Evolutionary conservation across 2,797 vertebrate genomes (phyloP), one percentile per base, ranked within the genome.

Genomic region (Ctenosaura bakeri): DNA sequence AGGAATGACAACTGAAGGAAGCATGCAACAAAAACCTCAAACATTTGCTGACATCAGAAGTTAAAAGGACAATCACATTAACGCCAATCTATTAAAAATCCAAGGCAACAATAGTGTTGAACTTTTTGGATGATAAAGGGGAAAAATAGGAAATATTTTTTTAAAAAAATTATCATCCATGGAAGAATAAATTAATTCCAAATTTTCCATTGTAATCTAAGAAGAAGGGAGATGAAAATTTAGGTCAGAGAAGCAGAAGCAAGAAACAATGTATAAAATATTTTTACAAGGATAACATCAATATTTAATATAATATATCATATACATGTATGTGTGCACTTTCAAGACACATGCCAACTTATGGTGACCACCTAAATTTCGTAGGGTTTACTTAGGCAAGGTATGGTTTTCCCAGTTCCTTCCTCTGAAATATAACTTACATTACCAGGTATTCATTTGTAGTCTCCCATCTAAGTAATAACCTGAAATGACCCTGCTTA

Each of bases 11-110:
- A 12, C 78, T 81, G 78, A 81, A 56, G n/a, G 14, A 88, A 74
- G 88, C 77, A 10, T 29, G 32, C 64, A 85, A 91, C 90, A n/a
- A 89, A 90, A 71, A 52, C 38, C 71, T 35, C 12, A 0, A 66
- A 93, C 86, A 46, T 93, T 91, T 62, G 88, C 88, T 0, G 0
- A 87, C 85, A 80, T 62, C 38, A 13, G 64, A 50, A 82, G 35
- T 81, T 62, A 90, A 86, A 69, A 82, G 54, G 85, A 52, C 77
- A 82, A 59, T 73, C 52, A 20, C 32, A 16, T 88, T 88, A 74
- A 82, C 54, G 1, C 78, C 46, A 46, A 56, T 59, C 80, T 83
- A 16, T 26, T 74, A 12, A 83, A 78, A 42, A 46, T 46, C 66
- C 66, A 56, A 52, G 10, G 6, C 32, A 26, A 4, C 1, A 5